Base-by-base conservation (phyloP, 2,888 invertebrate genomes). In the Ferrisia virgata region DNA sequence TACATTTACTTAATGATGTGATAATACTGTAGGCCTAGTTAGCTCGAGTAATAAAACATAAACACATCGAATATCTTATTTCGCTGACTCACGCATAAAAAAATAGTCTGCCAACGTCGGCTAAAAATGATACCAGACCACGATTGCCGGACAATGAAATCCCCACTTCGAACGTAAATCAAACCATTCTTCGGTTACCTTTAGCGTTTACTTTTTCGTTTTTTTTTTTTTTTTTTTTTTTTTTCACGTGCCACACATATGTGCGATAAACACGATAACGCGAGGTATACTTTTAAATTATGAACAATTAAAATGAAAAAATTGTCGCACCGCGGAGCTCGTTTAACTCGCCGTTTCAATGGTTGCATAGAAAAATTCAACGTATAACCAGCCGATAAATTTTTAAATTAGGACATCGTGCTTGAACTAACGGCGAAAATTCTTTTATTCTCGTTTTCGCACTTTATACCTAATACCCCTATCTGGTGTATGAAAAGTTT, bases 291-390 rank as follows among this genome's bases (percentile, higher is more conserved):
- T 76, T 76, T 36, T 76, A 76, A 76, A 76, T 76, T 76, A 76
- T 76, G 72, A 76, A 76, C 72, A 76, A 76, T 76, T 76, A 76
- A 76, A 76, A 36, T 36, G 72, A 18, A 31, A 76, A 76, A 76
- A 76, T 76, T 76, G 72, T 76, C 72, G 33, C 72, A 36, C 72
- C n/a, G 18, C 22, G 72, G 18, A 36, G 72, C 72, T 36, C 72
- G 36, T 76, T 69, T 76, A 36, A 36, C 36, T 64, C 64, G 64
- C 64, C 64, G 18, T 64, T 64, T 64, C 28, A 64, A 64, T 28
- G 33, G 72, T 15, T 36, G 33, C 72, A 76, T 76, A 36, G 72
- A 36, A 36, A 76, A 76, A 76, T 36, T 76, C 36, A 76, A 76
- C 72, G 36, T 76, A 76, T n/a, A 76, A 76, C 33, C 72, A 76